phyloP scores from a whole-genome alignment of 2,797 vertebrate species.

The Sciaenops ocellatus region DNA sequence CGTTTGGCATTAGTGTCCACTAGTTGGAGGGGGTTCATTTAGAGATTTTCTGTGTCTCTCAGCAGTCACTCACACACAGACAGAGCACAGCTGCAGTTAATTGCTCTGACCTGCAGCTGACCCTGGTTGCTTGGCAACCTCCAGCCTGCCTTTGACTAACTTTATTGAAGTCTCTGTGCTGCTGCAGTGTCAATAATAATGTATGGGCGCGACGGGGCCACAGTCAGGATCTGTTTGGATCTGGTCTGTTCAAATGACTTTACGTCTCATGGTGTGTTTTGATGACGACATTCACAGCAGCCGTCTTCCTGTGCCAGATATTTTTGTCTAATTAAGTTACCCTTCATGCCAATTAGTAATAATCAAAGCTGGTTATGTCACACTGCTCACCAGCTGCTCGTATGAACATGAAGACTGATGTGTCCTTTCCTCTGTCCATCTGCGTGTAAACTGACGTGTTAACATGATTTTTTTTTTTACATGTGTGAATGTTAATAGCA shows the following conservation, averaged over 20 bases:
- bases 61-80: too few relatives aligned
- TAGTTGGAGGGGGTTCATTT: too few relatives aligned
- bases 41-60: too few relatives aligned
- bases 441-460: background rate
- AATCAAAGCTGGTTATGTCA: constrained; percentile 60
- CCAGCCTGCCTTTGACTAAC: too few relatives aligned
- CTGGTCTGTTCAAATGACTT: too few relatives aligned
- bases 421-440: background rate
- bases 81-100: too few relatives aligned
- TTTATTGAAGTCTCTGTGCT: too few relatives aligned
- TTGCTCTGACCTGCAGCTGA: too few relatives aligned
- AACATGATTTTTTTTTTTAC: constrained; percentile 2
- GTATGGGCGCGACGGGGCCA: background rate
- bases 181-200: too few relatives aligned
- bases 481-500: constrained; percentile 15
- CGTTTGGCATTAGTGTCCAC: too few relatives aligned
- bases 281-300: background rate
- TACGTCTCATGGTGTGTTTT: background rate
- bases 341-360: constrained; percentile 44
- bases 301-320: constrained; percentile 19
- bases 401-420: background rate
- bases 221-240: background rate
- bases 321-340: constrained; percentile 41
- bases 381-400: constrained; percentile 32
- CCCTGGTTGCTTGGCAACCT: too few relatives aligned